Evolutionary conservation across 2,888 invertebrate species (phyloP), one percentile per base, ranked within the genome.

Genomic region (Cactoblastis cactorum): DNA sequence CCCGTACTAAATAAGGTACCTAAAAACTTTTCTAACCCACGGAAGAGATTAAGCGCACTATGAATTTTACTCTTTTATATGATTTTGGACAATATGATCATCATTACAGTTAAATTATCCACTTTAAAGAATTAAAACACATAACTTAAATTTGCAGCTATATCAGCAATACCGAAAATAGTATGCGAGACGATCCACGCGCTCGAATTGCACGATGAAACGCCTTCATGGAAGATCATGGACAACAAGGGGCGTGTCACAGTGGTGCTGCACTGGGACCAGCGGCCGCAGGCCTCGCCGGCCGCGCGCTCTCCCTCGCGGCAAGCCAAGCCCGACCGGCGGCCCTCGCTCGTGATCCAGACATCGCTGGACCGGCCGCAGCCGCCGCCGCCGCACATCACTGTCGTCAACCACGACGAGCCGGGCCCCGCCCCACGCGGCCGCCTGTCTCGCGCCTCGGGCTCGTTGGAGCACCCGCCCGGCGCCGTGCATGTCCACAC

Each of bases 221-320:
- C 97, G 83, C 97, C 97, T 80, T 96, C 97, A 91, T 97, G 97
- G 97, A 97, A 97, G 91, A 97, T 97, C 92, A 97, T 97, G 97
- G 97, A 97, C 94, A 97, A 97, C 93, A 96, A 97, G 92, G 97
- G 97, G 84, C 95, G 97, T 84, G 96, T 97, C 91, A 97, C 97
- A 77, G 97, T 97, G 91, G 97, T 97, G 83, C 92, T 97, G 84
- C 97, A 97, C 91, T 97, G 97, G 97, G 97, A 97, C 92, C 97
- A 96, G 91, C 94, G 96, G 70, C 94, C 92, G 85, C 92, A 91
- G 73, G 90, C 92, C 69, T 92, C 92, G 69, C 90, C 91, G 73
- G 90, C 90, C 64, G 92, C 92, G 72, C 86, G 89, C 61, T 88
- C 88, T 55, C 89, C 89, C 58, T 82, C 83, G 76, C 86, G 86